These are phyloP conservation scores for Pheosia gnoma DNA, from an alignment of 2,888 invertebrate genomes.

Conservation along the genomic window DNA sequence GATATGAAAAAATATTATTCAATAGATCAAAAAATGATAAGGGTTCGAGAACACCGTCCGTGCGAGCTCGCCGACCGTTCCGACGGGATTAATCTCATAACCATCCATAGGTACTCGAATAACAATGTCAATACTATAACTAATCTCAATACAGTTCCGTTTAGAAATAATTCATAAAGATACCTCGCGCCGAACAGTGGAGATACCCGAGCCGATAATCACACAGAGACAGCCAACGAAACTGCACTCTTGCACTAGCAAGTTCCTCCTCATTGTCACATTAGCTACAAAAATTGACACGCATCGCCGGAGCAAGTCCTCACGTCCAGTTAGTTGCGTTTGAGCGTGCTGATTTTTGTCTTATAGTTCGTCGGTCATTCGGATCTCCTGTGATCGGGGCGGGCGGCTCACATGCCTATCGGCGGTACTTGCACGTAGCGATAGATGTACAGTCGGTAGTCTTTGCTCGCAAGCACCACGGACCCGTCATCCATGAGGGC, in stretches of 20 bases:
- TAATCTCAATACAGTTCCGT: slow-evolving; percentile 83
- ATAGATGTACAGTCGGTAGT: slow-evolving; percentile 99
- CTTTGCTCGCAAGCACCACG: slow-evolving; percentile 99
- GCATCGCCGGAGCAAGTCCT: slow-evolving; percentile 55
- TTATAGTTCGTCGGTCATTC: slow-evolving; percentile 74
- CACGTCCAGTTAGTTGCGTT: slow-evolving; percentile 56
- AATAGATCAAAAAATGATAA: slow-evolving; percentile 83
- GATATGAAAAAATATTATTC: slow-evolving; percentile 84
- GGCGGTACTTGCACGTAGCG: slow-evolving; percentile 98
- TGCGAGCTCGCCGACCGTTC: slow-evolving; percentile 66
- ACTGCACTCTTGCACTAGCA: slow-evolving; percentile 73
- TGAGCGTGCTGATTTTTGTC: slow-evolving; percentile 67
- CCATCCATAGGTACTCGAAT: slow-evolving; percentile 79
- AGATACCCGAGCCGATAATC: slow-evolving; percentile 70
- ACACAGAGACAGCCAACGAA: slow-evolving; percentile 79
- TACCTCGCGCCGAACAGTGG: slow-evolving; percentile 72
- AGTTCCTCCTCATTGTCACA: slow-evolving; percentile 62
- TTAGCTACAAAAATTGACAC: slow-evolving; percentile 75
- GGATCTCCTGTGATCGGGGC: slow-evolving; percentile 72
- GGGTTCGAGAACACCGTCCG: slow-evolving; percentile 78
- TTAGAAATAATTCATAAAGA: slow-evolving; percentile 78
- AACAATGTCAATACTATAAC: slow-evolving; percentile 83
- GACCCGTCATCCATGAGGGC: slow-evolving; percentile 99
- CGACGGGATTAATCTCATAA: slow-evolving; percentile 78
- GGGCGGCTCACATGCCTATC: slow-evolving; percentile 88